A percentile compares a stretch with the other conserved stretches of the same genome.
Evolutionary conservation across 2,797 vertebrate genomes (phyloP).

Genomic region (Enteromius radiatus): DNA sequence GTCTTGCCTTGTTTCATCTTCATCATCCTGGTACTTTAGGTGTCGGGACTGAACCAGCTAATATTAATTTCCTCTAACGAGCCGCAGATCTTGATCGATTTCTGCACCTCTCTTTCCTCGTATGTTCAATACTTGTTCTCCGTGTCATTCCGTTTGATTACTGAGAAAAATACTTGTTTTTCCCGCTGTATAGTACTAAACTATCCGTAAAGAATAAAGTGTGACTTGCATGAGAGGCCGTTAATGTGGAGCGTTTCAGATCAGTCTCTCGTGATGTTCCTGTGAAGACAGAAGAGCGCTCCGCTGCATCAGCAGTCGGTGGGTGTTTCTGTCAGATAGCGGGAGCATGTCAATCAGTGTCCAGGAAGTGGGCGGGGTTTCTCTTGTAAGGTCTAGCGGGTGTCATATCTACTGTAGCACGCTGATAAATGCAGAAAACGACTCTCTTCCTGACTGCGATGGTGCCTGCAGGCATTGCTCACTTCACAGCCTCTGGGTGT

Average conservation of each 20-base stretch:
- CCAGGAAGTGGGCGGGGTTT: constrained; percentile 36
- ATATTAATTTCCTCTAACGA: no score
- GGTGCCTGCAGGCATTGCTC: constrained; percentile 4
- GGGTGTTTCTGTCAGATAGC: constrained; percentile 11
- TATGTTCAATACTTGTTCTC: no score
- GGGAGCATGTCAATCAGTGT: constrained; percentile 23
- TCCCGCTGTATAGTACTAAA: not conserved
- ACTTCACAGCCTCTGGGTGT: not conserved
- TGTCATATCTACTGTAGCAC: constrained; percentile 31
- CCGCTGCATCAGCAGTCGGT: not conserved
- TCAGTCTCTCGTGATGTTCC: not conserved
- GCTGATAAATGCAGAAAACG: constrained; percentile 55
- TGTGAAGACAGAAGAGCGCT: not conserved
- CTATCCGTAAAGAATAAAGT: not conserved
- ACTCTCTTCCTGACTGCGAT: constrained; percentile 52
- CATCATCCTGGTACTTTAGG: no score
- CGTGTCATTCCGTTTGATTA: no score
- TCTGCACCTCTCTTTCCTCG: no score
- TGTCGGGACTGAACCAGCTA: no score
- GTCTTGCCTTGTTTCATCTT: no score
- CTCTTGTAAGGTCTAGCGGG: constrained; percentile 29
- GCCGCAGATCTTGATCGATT: no score
- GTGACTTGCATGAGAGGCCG: not conserved
- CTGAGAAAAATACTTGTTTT: no score
- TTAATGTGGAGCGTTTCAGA: not conserved